phyloP scores from a whole-genome alignment of 37 sponge, comb jelly and placozoan genomes.

The Bolinopsis microptera region DNA sequence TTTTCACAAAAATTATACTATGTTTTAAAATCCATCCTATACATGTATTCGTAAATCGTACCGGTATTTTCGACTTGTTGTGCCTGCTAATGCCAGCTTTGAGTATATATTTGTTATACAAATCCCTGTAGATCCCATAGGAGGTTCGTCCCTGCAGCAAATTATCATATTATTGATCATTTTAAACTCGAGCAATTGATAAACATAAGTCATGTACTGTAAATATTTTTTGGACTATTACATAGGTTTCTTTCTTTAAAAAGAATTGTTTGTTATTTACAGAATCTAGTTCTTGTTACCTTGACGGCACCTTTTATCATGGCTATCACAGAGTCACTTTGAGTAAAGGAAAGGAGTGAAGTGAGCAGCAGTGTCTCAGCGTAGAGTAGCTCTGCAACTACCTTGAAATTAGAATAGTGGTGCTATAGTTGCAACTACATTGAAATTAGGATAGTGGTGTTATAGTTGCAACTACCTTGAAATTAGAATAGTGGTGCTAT shows the following conservation, averaged over 20 bases:
- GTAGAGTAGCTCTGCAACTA: not conserved
- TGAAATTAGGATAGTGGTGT: not conserved
- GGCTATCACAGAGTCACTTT: constrained; percentile 13
- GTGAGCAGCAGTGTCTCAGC: constrained; percentile 10
- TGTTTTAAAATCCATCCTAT: not conserved
- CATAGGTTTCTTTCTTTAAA: too few species aligned
- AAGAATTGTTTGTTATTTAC: too few species aligned
- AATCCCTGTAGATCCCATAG: not conserved
- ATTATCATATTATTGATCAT: not conserved
- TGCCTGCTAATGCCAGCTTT: not conserved
- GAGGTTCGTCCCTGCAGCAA: not conserved
- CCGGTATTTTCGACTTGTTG: not conserved
- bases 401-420: not conserved
- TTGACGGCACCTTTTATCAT: constrained; percentile 29
- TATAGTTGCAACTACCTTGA: too few species aligned
- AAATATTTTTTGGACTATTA: too few species aligned
- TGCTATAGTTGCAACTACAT: not conserved
- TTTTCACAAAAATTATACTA: too few species aligned
- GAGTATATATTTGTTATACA: not conserved
- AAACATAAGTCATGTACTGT: too few species aligned
- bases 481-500: too few species aligned
- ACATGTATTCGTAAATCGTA: not conserved
- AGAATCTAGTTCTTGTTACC: too few species aligned
- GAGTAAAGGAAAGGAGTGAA: not conserved
- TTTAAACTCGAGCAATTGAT: not conserved